A percentile compares a stretch with the other conserved stretches of the same genome.
These are phyloP conservation scores for Idaea straminata DNA, from an alignment of 2,888 invertebrate species.

Conservation along the genomic window DNA sequence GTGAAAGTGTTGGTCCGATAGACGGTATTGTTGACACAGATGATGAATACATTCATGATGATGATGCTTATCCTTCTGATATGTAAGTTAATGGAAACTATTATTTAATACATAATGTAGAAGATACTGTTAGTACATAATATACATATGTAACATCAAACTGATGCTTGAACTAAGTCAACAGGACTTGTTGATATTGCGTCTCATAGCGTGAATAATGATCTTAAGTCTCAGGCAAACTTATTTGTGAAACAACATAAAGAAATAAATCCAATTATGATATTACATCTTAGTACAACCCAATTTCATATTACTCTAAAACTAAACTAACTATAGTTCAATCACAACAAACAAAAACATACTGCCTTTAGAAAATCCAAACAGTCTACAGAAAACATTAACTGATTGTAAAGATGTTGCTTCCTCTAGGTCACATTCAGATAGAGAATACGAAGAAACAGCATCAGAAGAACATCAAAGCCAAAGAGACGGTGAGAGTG, in stretches of 20 bases:
- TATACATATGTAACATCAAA: too few relatives aligned
- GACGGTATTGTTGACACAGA: conserved; percentile 82
- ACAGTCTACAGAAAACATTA: not conserved
- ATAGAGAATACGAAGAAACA: conserved; percentile 84
- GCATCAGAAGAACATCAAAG: conserved; percentile 86
- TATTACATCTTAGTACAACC: too few relatives aligned
- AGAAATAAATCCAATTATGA: too few relatives aligned
- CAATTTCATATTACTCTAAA: not conserved
- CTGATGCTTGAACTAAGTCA: not conserved
- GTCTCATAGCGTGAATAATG: too few relatives aligned
- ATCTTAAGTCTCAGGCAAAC: too few relatives aligned
- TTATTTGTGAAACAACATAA: too few relatives aligned
- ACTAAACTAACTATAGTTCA: not conserved
- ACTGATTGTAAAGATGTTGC: not conserved
- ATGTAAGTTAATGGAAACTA: conserved; percentile 65
- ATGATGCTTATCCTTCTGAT: conserved; percentile 83
- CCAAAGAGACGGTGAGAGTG: conserved; percentile 73
- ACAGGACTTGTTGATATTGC: not conserved
- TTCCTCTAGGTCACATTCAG: conserved; percentile 72
- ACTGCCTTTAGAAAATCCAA: not conserved
- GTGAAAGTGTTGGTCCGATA: conserved; percentile 53
- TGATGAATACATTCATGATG: conserved; percentile 84
- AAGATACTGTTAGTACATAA: not conserved
- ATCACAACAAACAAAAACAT: not conserved
- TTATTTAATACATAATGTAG: not conserved